phyloP scores from a whole-genome alignment of 2,888 invertebrate genomes.

The Drosophila affinis region DNA sequence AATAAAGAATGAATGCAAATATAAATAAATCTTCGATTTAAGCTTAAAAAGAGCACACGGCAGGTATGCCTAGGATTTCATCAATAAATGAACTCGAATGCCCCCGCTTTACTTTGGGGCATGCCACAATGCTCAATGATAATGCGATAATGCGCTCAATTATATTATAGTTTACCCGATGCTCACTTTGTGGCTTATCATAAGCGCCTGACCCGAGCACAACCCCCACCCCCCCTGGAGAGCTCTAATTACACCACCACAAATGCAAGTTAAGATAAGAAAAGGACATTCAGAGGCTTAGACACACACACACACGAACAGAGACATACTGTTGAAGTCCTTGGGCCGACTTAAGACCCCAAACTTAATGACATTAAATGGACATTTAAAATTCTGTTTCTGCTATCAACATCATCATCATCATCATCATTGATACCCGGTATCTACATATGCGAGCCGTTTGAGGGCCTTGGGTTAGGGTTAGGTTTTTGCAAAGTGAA shows the following conservation, averaged over 20 bases:
- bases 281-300: slow-evolving; percentile 26
- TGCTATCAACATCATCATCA: slow-evolving; percentile 20
- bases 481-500: slow-evolving; percentile 57
- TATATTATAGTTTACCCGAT: slow-evolving; percentile 21
- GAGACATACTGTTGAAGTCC: neutral
- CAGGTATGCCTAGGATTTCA: too few species aligned
- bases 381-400: slow-evolving; percentile 70
- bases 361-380: slow-evolving; percentile 69
- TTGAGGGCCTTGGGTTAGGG: neutral
- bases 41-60: too few species aligned
- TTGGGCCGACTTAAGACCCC: slow-evolving; percentile 44
- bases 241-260: slow-evolving; percentile 39
- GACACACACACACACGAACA: neutral
- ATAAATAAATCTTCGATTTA: too few species aligned
- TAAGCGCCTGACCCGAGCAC: slow-evolving; percentile 40
- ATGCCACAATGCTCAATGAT: neutral
- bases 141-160: slow-evolving; percentile 28
- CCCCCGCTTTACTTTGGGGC: neutral
- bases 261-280: slow-evolving; percentile 46
- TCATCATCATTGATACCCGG: slow-evolving; percentile 18
- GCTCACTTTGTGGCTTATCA: slow-evolving; percentile 19
- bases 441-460: slow-evolving; percentile 6
- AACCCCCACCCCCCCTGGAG: neutral
- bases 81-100: neutral
- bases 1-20: neutral